Evolutionary conservation across 1,140 invertebrate genomes (phyloP), one percentile per base, ranked within the genome.

Genomic region (Anadara kagoshimensis): DNA sequence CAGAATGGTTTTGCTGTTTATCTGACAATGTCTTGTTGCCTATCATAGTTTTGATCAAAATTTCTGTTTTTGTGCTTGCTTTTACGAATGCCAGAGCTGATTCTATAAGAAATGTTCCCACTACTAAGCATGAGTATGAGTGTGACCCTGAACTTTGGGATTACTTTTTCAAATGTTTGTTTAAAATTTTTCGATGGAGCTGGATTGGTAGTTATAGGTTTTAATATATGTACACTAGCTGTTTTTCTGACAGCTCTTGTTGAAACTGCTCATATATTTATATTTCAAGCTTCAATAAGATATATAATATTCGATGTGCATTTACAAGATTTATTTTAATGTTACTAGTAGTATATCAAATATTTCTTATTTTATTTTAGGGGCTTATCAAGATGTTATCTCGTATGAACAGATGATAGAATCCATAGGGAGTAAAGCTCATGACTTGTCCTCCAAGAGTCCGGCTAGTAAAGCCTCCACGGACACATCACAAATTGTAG

Each of bases 321-420:
- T n/a, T n/a, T n/a, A n/a, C n/a, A n/a, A n/a, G n/a, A n/a, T n/a
- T 16, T 1, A 29, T 29, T 68, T 12, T 53, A 26, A 56, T 24
- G 18, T 41, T 4, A 44, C 2, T 36, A 36, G 56, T 45, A 65
- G 58, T 73, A 14, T 59, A 22, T 36, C 26, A 24, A 22, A 59
- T 0, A 59, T 24, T 24, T 11, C 24, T 16, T 12, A 11, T 4
- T 68, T 43, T 58, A 8, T 73, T 75, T 24, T 80, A 91, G 91
- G 94, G 94, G 0, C 94, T 98, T 84, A 86, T 80, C 96, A 98
- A 87, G 97, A 96, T 90, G 93, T 96, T 1, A 91, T 95, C 8
- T 95, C 95, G 83, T 96, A 98, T 86, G 95, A 96, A 80, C 94
- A 97, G 76, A 97, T 98, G 89, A 95, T 98, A 2, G 96, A 98